phyloP scores from a whole-genome alignment of 2,797 vertebrate genomes.

The Malacoraja senta region DNA sequence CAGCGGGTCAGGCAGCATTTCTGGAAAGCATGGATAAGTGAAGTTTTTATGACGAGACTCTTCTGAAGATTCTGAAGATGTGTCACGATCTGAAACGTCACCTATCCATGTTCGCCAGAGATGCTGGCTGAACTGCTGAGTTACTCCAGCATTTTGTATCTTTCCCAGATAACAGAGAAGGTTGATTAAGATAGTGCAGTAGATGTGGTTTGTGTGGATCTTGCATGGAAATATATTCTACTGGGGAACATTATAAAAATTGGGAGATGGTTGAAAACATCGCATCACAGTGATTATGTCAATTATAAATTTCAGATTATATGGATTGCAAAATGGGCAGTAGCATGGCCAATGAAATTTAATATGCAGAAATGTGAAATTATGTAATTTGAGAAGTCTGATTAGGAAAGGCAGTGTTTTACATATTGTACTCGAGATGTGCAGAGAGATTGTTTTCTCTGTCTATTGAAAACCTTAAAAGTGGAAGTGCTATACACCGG shows the following conservation, averaged over 20 bases:
- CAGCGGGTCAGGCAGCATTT: too few relatives aligned
- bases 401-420: not conserved
- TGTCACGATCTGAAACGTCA: too few relatives aligned
- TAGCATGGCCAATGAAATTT: not conserved
- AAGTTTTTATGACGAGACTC: too few relatives aligned
- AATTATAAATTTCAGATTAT: not conserved
- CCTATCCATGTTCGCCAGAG: too few relatives aligned
- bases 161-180: not conserved
- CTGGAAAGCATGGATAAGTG: too few relatives aligned
- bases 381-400: not conserved
- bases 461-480: too few relatives aligned
- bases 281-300: not conserved
- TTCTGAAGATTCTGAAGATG: too few relatives aligned
- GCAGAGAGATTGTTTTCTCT: too few relatives aligned
- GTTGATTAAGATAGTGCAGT: not conserved
- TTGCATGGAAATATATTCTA: not conserved
- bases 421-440: not conserved
- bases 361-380: not conserved
- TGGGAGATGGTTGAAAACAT: not conserved
- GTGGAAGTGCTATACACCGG: too few relatives aligned
- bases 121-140: too few relatives aligned
- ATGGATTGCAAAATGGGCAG: not conserved
- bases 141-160: too few relatives aligned
- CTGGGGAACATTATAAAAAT: not conserved
- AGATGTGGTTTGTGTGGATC: not conserved